These are phyloP conservation scores for Gasterosteus nipponicus DNA, from an alignment of 2,113 vertebrate species.

Conservation along the genomic window DNA sequence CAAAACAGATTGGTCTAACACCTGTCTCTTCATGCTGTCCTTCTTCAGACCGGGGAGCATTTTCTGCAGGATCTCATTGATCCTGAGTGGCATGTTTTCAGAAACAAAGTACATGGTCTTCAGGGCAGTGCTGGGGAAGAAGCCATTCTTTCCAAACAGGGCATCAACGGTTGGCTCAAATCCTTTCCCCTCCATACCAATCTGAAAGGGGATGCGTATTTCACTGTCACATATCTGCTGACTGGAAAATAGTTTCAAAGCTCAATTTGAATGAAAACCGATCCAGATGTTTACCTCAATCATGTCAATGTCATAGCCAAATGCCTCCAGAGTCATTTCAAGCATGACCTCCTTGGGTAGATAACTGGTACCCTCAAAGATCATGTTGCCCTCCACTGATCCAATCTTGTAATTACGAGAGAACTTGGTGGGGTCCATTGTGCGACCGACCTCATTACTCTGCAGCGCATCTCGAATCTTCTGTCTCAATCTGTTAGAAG, in stretches of 20 bases:
- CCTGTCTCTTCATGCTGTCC: constrained; percentile 78
- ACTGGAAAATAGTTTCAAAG: background rate
- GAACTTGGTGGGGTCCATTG: constrained; percentile 84
- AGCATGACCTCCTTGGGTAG: constrained; percentile 92
- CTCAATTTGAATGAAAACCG: background rate
- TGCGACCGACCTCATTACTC: constrained; percentile 79
- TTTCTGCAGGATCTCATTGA: constrained; percentile 83
- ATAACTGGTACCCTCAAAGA: constrained; percentile 88
- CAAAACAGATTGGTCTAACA: constrained; percentile 36
- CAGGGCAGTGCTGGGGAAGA: constrained; percentile 90
- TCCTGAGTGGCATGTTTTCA: constrained; percentile 82
- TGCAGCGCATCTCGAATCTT: constrained; percentile 83
- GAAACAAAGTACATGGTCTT: constrained; percentile 90
- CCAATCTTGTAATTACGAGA: constrained; percentile 89
- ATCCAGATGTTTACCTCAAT: constrained; percentile 86
- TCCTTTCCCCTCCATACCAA: constrained; percentile 91
- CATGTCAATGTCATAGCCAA: constrained; percentile 86
- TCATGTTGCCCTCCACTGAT: constrained; percentile 88
- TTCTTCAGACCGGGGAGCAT: constrained; percentile 82
- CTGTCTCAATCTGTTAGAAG: constrained; percentile 81
- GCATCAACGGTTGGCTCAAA: constrained; percentile 92
- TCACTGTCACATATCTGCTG: background rate
- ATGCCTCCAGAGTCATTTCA: constrained; percentile 88
- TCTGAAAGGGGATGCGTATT: constrained; percentile 68
- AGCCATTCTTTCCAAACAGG: constrained; percentile 90